phyloP scores from a whole-genome alignment of 2,113 vertebrate genomes.

The Columba livia region DNA sequence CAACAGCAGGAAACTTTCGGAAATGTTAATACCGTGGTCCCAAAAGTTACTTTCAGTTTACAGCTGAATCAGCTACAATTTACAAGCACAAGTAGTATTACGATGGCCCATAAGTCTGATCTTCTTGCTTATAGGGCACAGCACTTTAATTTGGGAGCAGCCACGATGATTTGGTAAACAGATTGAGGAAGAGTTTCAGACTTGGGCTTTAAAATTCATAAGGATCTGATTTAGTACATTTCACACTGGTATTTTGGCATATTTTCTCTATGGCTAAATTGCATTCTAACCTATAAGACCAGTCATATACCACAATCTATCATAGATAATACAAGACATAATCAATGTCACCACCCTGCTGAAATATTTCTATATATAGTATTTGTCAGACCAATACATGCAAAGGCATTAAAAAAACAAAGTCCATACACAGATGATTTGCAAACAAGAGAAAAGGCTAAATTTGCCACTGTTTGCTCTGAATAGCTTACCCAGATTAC shows the following conservation, averaged over 20 bases:
- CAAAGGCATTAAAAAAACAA: slow-evolving; percentile 8
- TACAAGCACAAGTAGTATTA: background rate
- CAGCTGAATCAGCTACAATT: slow-evolving; percentile 27
- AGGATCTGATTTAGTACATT: slow-evolving; percentile 31
- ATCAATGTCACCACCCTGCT: background rate
- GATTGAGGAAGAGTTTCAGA: slow-evolving; percentile 33
- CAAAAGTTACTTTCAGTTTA: slow-evolving; percentile 12
- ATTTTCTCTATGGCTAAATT: slow-evolving; percentile 33
- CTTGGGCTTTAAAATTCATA: slow-evolving; percentile 51
- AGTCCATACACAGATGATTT: slow-evolving; percentile 45
- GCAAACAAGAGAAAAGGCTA: slow-evolving; percentile 50
- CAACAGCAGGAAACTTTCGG: background rate
- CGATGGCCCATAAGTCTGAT: slow-evolving; percentile 7
- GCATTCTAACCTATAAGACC: background rate
- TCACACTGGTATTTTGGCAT: slow-evolving; percentile 3
- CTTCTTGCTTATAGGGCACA: slow-evolving; percentile 3
- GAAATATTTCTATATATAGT: slow-evolving; percentile 37
- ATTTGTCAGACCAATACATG: background rate
- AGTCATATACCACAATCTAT: background rate
- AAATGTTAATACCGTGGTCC: background rate
- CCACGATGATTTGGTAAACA: background rate
- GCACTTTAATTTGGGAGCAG: slow-evolving; percentile 33
- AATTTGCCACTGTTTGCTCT: slow-evolving; percentile 58
- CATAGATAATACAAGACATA: background rate
- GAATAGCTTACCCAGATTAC: slow-evolving; percentile 48